Evolutionary conservation across 1,140 invertebrate genomes (phyloP), one percentile per base, ranked within the genome.

Genomic region (Heliconius hewitsoni): DNA sequence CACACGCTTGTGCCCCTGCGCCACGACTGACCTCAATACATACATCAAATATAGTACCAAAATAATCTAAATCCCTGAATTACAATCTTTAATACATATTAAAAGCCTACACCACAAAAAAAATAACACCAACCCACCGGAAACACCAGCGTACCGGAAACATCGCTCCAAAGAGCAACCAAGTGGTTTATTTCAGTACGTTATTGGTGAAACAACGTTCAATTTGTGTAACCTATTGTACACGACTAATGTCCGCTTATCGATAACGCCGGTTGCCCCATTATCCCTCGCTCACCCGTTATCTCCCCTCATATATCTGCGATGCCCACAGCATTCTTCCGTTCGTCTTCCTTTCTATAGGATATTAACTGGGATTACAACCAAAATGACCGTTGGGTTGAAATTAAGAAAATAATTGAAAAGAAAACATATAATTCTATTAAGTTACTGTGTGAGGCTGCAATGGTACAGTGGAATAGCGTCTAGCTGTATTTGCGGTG

Each of bases 221-320:
- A 27, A 66, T 23, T 30, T 16, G 60, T 27, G 60, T 66, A 66
- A 66, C 23, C 60, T 66, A 27, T 66, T 27, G 60, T 66, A 27
- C 60, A 66, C 23, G 23, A 23, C n/a, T 74, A 74, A 74, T 74
- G 11, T n/a, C 74, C 34, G 34, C n/a, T 75, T 66, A 60, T 75
- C 52, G 55, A 75, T 66, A 71, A 34, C 34, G 55, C 30, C 8
- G 37, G 23, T 75, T 39, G 71, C 71, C n/a, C 34, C n/a, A 71
- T 71, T 71, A 71, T 71, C 71, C 71, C 71, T 75, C 34, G 55
- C 34, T 75, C 74, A 9, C 16, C 34, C 74, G 11, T 75, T 75
- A 60, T 75, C 74, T 18, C 11, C 50, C 3, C 50, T 57, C 74
- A 39, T 75, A 19, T 34, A 75, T 52, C 52, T 9, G n/a, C 52